Evolutionary conservation across 1,140 invertebrate species (phyloP).

Genomic region (Drosophila teissieri): DNA sequence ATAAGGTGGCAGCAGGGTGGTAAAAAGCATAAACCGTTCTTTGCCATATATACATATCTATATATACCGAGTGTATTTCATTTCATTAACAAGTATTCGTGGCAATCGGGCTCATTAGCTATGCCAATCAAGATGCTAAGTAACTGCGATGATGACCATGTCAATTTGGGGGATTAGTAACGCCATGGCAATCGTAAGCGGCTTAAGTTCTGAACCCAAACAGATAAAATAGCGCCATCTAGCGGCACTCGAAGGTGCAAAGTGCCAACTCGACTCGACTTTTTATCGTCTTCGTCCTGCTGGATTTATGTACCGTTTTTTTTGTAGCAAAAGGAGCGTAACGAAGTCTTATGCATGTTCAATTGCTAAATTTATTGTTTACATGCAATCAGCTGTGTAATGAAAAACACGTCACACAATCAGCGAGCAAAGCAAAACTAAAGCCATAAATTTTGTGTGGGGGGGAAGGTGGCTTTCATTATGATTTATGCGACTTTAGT

Average conservation of each 20-base stretch:
- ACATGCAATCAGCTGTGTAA: slow-evolving; percentile 75
- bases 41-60: slow-evolving; percentile 15
- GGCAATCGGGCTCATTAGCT: slow-evolving; percentile 64
- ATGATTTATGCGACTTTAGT: slow-evolving; percentile 70
- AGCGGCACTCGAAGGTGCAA: slow-evolving; percentile 1
- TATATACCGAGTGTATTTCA: slow-evolving; percentile 11
- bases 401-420: slow-evolving; percentile 63
- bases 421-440: slow-evolving; percentile 29
- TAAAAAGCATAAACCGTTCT: slow-evolving; percentile 54
- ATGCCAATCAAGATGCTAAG: slow-evolving; percentile 67
- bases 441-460: slow-evolving; percentile 62
- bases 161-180: slow-evolving; percentile 73
- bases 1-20: neutral
- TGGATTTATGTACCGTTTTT: slow-evolving; percentile 16
- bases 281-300: slow-evolving; percentile 7
- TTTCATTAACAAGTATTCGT: slow-evolving; percentile 60
- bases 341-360: slow-evolving; percentile 51
- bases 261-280: slow-evolving; percentile 1
- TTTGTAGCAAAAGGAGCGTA: slow-evolving; percentile 3
- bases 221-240: neutral
- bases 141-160: slow-evolving; percentile 57
- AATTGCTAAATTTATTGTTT: slow-evolving; percentile 71
- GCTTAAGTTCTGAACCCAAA: slow-evolving; percentile 47
- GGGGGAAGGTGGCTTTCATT: slow-evolving; percentile 38
- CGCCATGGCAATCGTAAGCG: slow-evolving; percentile 71